Evolutionary conservation across 1,140 invertebrate genomes (phyloP), one percentile per base, ranked within the genome.

Genomic region (Elymnias hypermnestra): DNA sequence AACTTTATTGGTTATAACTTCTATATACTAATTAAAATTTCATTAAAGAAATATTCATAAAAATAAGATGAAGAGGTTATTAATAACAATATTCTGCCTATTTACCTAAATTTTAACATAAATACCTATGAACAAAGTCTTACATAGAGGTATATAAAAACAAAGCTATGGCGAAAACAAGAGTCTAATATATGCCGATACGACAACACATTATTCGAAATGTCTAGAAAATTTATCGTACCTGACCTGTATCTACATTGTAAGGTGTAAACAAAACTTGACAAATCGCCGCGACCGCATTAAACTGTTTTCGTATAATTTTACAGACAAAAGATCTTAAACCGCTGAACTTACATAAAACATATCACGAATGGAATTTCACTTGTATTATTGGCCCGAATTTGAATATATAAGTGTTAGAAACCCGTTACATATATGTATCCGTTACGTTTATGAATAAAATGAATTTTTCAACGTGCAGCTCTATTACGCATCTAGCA

Each of bases 391-490:
- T 52, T 40, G 33, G 23, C 43, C 28, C 37, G 41, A 39, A 53
- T 53, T 52, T 46, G 48, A 59, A 53, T 61, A 52, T 42, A 53
- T 37, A 45, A 49, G 15, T 46, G 19, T 42, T 53, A 61, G 50
- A 57, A 60, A 62, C 40, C 62, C 59, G 63, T 70, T 72, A 69
- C 60, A 61, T 67, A 59, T 62, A 69, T 56, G 62, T 69, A 61
- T 63, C 55, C 49, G 55, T 69, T 68, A 65, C 61, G 53, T 58
- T 62, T 54, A 64, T 69, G 53, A 63, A 63, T 63, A 53, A 55
- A 64, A 73, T 78, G 63, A 63, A 72, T 76, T 76, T 74, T 70
- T 61, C 67, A 69, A 65, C 55, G 51, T 58, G 53, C 52, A 59
- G 21, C 36, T 50, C 48, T 63, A 66, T 71, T 66, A 66, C 64